phyloP scores from a whole-genome alignment of 2,113 vertebrate genomes.

The Saccopteryx leptura region DNA sequence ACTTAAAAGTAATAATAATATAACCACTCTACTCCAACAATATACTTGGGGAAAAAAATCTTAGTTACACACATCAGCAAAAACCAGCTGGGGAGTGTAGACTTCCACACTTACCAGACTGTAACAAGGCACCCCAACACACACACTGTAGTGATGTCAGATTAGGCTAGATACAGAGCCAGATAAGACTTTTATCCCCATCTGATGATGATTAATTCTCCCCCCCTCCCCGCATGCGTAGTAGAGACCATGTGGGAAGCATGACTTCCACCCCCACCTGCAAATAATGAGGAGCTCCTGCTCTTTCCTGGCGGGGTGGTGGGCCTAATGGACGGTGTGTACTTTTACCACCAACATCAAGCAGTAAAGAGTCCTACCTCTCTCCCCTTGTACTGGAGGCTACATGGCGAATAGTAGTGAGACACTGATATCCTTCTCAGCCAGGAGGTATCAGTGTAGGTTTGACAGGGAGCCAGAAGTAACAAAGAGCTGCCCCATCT shows the following conservation, averaged over 20 bases:
- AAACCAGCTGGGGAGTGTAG: neutral
- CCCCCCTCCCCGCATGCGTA: fast-evolving
- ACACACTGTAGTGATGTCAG: neutral
- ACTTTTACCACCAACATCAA: neutral
- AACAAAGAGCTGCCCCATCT: neutral
- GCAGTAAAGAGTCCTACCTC: neutral
- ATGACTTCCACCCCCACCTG: neutral
- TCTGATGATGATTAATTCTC: neutral
- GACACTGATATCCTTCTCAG: neutral
- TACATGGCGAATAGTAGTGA: neutral
- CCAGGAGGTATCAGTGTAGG: neutral
- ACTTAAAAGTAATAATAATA: neutral
- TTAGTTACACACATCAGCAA: neutral
- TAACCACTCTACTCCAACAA: neutral
- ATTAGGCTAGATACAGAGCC: neutral
- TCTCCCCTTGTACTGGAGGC: neutral
- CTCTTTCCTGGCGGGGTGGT: neutral
- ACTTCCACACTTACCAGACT: neutral
- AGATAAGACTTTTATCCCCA: neutral
- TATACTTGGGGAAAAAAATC: neutral
- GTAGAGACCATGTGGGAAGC: neutral
- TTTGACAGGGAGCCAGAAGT: neutral
- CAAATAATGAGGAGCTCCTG: neutral
- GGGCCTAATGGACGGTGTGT: neutral
- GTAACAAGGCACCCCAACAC: neutral